phyloP scores from a whole-genome alignment of 2,113 vertebrate species.

The Planiliza haematocheilus region DNA sequence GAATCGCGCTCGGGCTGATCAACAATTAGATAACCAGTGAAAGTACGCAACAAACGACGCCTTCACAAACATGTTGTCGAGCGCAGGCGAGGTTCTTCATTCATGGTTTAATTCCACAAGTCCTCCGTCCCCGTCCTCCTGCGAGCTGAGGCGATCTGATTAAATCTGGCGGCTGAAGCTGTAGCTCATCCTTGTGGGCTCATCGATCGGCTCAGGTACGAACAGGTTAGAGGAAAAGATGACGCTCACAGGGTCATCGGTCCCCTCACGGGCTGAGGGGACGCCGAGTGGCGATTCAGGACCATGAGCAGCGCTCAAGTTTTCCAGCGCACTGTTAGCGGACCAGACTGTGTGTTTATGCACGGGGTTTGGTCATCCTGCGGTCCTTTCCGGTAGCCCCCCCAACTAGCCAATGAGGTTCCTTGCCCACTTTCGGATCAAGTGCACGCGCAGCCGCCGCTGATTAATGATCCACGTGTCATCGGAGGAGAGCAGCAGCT shows the following conservation, averaged over 20 bases:
- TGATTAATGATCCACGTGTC: slow-evolving; percentile 58
- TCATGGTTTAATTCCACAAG: slow-evolving; percentile 56
- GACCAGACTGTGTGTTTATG: slow-evolving; percentile 12
- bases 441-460: slow-evolving; percentile 17
- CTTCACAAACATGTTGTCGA: slow-evolving; percentile 54
- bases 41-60: slow-evolving; percentile 36
- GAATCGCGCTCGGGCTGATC: slow-evolving; percentile 47
- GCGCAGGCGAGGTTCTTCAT: slow-evolving; percentile 46
- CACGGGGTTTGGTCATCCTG: slow-evolving; percentile 35
- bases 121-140: slow-evolving; percentile 38
- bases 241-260: slow-evolving; percentile 27
- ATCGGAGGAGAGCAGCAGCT: slow-evolving; percentile 2
- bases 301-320: slow-evolving; percentile 69
- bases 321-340: not conserved
- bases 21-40: slow-evolving; percentile 42
- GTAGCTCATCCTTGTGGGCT: slow-evolving; percentile 10
- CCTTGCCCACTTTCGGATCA: slow-evolving; percentile 24
- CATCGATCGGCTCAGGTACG: slow-evolving; percentile 42
- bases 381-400: slow-evolving; percentile 16
- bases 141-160: slow-evolving; percentile 1
- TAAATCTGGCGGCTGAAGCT: slow-evolving; percentile 4
- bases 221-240: slow-evolving; percentile 26
- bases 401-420: slow-evolving; percentile 13
- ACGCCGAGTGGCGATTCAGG: slow-evolving; percentile 47
- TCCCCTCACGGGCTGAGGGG: slow-evolving; percentile 27